Evolutionary conservation across 1,140 invertebrate genomes (phyloP).

Genomic region (Wiebesia pumilae): DNA sequence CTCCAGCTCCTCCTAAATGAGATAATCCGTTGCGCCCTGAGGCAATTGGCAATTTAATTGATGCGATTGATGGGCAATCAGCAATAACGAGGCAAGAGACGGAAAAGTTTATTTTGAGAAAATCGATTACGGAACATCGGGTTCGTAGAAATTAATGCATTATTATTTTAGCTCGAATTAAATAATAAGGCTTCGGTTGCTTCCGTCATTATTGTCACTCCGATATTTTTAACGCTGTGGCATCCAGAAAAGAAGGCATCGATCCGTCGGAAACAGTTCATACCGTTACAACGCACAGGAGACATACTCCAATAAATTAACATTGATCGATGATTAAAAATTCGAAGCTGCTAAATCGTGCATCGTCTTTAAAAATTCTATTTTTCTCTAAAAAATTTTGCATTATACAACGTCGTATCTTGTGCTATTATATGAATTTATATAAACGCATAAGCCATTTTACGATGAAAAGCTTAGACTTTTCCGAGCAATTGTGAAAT

Average conservation of each 20-base stretch:
- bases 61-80: conserved; percentile 13
- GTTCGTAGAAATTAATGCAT: conserved; percentile 1
- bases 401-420: background rate
- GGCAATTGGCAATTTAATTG: conserved; percentile 29
- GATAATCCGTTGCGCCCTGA: background rate
- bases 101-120: conserved; percentile 35
- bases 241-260: background rate
- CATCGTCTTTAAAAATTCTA: background rate
- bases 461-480: background rate
- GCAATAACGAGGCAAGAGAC: conserved; percentile 19
- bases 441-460: background rate
- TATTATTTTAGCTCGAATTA: conserved; percentile 1
- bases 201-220: background rate
- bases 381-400: background rate
- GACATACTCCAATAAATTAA: background rate
- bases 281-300: background rate
- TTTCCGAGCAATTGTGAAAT: too few relatives aligned
- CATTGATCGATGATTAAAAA: background rate
- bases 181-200: background rate
- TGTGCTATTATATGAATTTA: background rate
- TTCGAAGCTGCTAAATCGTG: background rate
- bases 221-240: background rate
- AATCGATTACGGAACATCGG: conserved; percentile 13
- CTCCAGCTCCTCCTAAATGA: background rate
- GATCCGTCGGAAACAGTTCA: background rate